Conservation (phyloP, 2,113 vertebrate species). For the Phyllostomus discolor region DNA sequence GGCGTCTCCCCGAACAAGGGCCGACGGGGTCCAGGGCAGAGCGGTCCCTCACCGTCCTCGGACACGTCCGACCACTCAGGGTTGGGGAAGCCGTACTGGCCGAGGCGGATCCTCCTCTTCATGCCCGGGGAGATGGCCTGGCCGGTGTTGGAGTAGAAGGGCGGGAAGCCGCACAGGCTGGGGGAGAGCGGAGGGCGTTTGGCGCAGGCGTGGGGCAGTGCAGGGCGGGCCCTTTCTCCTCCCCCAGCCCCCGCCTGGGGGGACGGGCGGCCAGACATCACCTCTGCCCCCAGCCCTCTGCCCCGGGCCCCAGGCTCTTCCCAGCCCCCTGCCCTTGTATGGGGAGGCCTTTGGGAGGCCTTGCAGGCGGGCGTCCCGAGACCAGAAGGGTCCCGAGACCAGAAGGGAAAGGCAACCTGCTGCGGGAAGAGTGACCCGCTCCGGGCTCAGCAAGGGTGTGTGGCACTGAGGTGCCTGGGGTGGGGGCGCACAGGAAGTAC, state of each 20-base stretch:
- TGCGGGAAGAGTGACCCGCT: not conserved
- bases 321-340: not conserved
- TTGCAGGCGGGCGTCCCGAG: not conserved
- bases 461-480: not conserved
- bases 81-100: constrained; percentile 96
- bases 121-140: constrained; percentile 99
- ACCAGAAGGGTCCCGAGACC: not conserved
- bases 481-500: not conserved
- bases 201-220: not conserved
- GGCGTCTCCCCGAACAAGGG: not conserved
- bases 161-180: constrained; percentile 97
- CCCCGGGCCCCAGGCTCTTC: not conserved
- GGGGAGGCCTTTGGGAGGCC: not conserved
- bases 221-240: not conserved
- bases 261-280: not conserved
- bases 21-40: not conserved
- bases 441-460: not conserved
- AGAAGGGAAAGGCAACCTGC: not conserved
- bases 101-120: constrained; percentile 98
- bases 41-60: constrained; percentile 89
- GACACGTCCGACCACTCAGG: constrained; percentile 98
- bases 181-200: constrained; percentile 22
- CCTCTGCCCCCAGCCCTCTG: not conserved
- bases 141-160: constrained; percentile 98
- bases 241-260: not conserved